phyloP scores from a whole-genome alignment of 2,113 vertebrate genomes.

The Actenoides lindsayi region DNA sequence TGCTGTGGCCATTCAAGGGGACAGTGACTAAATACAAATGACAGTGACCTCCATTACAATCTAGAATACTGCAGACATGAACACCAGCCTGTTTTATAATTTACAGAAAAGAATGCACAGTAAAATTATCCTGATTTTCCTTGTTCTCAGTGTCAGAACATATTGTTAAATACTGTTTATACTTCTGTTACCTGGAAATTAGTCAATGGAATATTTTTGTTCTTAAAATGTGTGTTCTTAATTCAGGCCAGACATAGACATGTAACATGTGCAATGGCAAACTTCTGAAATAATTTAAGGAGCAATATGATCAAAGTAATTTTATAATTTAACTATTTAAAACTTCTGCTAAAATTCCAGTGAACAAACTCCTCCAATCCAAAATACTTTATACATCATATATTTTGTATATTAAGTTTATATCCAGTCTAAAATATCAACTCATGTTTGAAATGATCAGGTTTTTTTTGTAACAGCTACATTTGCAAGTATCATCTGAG shows the following conservation, averaged over 20 bases:
- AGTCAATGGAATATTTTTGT: not conserved
- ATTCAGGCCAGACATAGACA: not conserved
- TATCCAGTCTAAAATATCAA: not conserved
- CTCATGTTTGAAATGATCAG: not conserved
- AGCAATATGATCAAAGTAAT: not conserved
- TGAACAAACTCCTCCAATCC: not conserved
- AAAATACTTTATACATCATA: not conserved
- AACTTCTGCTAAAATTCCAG: not conserved
- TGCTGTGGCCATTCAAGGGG: not conserved
- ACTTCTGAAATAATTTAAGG: not conserved
- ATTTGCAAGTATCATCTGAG: not conserved
- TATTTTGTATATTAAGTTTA: not conserved
- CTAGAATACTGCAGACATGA: not conserved
- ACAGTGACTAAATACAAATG: not conserved
- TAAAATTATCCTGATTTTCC: not conserved
- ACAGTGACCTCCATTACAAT: not conserved
- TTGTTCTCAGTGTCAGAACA: not conserved
- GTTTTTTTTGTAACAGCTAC: not conserved
- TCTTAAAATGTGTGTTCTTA: not conserved
- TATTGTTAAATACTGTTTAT: not conserved
- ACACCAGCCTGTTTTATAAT: not conserved
- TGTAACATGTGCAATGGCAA: not conserved
- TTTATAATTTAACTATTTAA: not conserved
- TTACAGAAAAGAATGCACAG: not conserved
- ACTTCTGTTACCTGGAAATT: not conserved